Base-by-base conservation (phyloP, 1,140 invertebrate species). In the Delia radicum region DNA sequence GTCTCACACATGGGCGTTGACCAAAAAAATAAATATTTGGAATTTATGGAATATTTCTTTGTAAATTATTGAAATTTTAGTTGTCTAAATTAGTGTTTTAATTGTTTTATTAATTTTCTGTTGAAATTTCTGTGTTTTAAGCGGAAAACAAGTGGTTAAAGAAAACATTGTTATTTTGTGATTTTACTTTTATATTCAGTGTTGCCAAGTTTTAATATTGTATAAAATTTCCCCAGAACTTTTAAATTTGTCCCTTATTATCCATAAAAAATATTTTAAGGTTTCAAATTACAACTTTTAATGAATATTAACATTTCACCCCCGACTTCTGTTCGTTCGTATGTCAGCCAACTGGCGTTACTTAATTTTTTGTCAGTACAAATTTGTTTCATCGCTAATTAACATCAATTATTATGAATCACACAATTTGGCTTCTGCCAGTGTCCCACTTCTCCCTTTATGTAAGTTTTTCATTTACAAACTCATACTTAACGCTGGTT, bases 361-460 rank as follows among this genome's bases (percentile, higher is more conserved):
- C 48, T 55, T 10, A n/a, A 8, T 69, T 7, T 33, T 67, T 21
- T 37, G 33, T 69, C 29, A 69, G 33, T 69, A 33, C 65, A 69
- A 29, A 18, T 69, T 69, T 31, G 29, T 33, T 12, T 69, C n/a
- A 24, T 69, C 29, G 65, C 31, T 69, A 69, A 69, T 69, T 69
- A 69, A 69, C 29, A 69, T 69, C 65, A 69, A 69, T 69, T 69
- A 69, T 21, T 69, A 69, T 69, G 65, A 69, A 69, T 69, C 65
- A 69, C 65, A 69, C 65, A 33, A 69, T 69, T 69, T 33, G 65
- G 29, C 65, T 69, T 69, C 65, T 31, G 28, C 63, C 5, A 18
- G n/a, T 8, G n/a, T 21, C 6, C 29, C 18, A 12, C 18, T 21
- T 33, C 29, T n/a, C 0, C n/a, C 21, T 55, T 4, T 0, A 2